Base-by-base conservation (phyloP, 2,888 invertebrate species). In the Leistus spinibarbis region DNA sequence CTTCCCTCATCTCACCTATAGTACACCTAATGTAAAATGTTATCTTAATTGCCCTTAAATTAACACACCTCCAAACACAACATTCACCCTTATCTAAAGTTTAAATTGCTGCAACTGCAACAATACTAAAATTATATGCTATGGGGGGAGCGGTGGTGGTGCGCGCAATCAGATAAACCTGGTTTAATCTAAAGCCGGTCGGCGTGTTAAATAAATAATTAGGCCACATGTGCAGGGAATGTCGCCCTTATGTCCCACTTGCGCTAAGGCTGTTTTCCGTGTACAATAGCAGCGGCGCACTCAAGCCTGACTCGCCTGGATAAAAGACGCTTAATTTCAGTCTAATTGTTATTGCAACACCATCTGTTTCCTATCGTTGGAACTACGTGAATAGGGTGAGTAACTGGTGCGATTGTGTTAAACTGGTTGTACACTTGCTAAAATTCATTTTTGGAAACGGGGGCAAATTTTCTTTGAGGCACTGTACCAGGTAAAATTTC, bases 321-420 rank as follows among this genome's bases (percentile, higher is more conserved):
- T 77, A 82, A 84, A 84, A 84, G 83, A 84, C 85, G 85, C 84
- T 84, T 85, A 85, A 85, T 85, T 86, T 85, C 83, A 81, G 82
- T 84, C 82, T 86, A 86, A 86, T 86, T 86, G 85, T 85, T 84
- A 83, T 83, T 82, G 83, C 83, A 84, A 85, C 86, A 86, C 85
- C 85, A 86, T 86, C 85, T 86, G 85, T 84, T 86, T 86, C 85
- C 85, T 17, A 10, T 60, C 17, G 85, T 85, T 85, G 82, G 80
- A 80, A 76, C 78, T 69, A 77, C 69, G 73, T 63, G 40, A 40
- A 40, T 40, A 40, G 40, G 40, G 40, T 40, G 40, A 40, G 10
- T 40, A 16, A 22, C 23, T 63, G 20, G 56, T 56, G 56, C n/a
- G 16, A 17, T 56, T 16, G 56, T 56, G 16, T 57, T 40, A 40